Evolutionary conservation across 2,888 invertebrate genomes (phyloP).

Genomic region (Sinohyriopsis cumingii): DNA sequence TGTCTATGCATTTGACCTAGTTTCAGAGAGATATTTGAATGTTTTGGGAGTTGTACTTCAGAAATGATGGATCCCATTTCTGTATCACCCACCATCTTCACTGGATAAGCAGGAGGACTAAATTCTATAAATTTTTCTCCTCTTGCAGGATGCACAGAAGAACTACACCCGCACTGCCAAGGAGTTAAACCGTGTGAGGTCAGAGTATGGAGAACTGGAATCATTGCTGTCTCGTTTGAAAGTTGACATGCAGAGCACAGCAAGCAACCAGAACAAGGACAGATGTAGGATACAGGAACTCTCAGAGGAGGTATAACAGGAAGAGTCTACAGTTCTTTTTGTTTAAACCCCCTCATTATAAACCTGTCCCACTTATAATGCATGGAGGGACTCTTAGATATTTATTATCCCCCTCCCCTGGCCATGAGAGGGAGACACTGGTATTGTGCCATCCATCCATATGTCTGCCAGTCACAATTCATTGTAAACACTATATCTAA

Average conservation of each 20-base stretch:
- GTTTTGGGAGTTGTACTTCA: no score
- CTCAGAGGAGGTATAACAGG: constrained; percentile 55
- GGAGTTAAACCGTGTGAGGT: constrained; percentile 60
- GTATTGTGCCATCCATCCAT: not conserved
- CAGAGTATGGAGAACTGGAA: constrained; percentile 60
- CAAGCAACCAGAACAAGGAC: constrained; percentile 56
- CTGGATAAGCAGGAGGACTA: not conserved
- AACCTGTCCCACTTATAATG: no score
- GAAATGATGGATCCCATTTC: no score
- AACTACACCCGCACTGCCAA: constrained; percentile 63
- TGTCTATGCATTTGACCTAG: no score
- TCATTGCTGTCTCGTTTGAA: constrained; percentile 52
- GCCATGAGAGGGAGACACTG: not conserved
- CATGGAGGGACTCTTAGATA: no score
- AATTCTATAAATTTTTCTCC: not conserved
- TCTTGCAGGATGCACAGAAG: constrained; percentile 59
- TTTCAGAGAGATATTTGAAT: no score
- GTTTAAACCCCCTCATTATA: no score
- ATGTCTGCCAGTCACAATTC: not conserved
- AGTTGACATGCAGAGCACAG: constrained; percentile 55
- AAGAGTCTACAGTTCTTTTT: no score
- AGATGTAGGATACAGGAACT: constrained; percentile 57
- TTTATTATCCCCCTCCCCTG: no score
- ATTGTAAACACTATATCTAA: not conserved
- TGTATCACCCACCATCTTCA: no score